Base-by-base conservation (phyloP, 2,888 invertebrate genomes). In the Synanthedon vespiformis region DNA sequence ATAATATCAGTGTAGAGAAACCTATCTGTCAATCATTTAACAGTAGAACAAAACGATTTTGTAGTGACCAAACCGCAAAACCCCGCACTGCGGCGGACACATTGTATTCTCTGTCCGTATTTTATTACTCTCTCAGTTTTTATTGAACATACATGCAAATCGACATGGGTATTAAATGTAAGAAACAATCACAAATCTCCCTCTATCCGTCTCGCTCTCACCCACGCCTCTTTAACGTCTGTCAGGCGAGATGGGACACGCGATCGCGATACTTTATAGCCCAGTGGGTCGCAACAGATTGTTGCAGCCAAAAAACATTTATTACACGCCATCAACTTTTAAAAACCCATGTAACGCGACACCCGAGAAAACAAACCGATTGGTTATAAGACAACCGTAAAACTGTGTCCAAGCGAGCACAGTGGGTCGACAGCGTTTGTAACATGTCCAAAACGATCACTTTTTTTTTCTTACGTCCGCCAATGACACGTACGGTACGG, bases 301-400 rank as follows among this genome's bases (percentile, higher is more conserved):
- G 72, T 63, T 72, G 71, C 72, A 74, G 75, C 67, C 80, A 77
- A 80, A 80, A 72, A 76, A 73, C 78, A 80, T 85, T 84, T 81
- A 80, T 81, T 77, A 84, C 80, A 68, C 62, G 64, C 80, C 77
- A 80, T 84, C 83, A 83, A 82, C 74, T 84, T 80, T 80, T 74
- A 68, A 77, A 75, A 75, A 75, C 67, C 62, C 75, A 62, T 83
- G 85, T 85, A 83, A 84, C 72, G 41, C 67, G 82, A 85, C 82
- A 84, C 85, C 75, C 57, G 60, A 58, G 57, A 61, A 63, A 72
- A 72, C 75, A 73, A 73, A 76, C 34, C 70, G 66, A 67, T 70
- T 68, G 68, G 65, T 60, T 65, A 63, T 59, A 55, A 66, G 68
- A 74, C 72, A 68, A 62, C 66, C 65, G 64, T 73, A 68, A 68